A percentile compares a stretch with the other conserved stretches of the same genome.
phyloP scores from a whole-genome alignment of 2,888 invertebrate genomes.

The Drosophila limbata region DNA sequence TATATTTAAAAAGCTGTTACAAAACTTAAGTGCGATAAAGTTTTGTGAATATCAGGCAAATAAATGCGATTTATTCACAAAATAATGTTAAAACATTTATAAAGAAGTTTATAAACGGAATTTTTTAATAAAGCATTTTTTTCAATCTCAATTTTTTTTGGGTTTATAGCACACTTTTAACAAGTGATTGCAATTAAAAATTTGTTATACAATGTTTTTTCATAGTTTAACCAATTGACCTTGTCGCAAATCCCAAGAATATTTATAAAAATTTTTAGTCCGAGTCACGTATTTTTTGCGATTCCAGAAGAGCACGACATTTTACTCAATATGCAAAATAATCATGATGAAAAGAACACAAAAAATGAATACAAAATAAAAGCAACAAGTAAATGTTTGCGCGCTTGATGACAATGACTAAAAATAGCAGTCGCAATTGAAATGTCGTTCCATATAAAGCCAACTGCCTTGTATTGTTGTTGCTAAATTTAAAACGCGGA shows the following conservation, averaged over 20 bases:
- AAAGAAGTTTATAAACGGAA: too few species aligned
- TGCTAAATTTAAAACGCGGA: constrained; percentile 74
- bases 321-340: constrained; percentile 72
- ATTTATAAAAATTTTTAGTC: constrained; percentile 33
- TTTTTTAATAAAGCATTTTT: background rate
- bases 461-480: constrained; percentile 48
- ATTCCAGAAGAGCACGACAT: constrained; percentile 51
- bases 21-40: constrained; percentile 14
- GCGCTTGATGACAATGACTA: constrained; percentile 73
- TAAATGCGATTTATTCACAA: constrained; percentile 2
- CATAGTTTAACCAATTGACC: constrained; percentile 45
- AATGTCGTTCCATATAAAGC: constrained; percentile 76
- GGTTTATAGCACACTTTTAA: constrained; percentile 4
- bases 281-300: constrained; percentile 50
- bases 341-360: constrained; percentile 26
- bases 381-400: constrained; percentile 59
- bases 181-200: constrained; percentile 18
- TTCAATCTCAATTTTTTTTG: background rate
- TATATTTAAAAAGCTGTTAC: constrained; percentile 25
- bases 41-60: background rate
- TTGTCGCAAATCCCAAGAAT: constrained; percentile 52
- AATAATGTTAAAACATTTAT: too few species aligned
- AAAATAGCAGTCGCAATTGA: constrained; percentile 78
- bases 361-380: constrained; percentile 24
- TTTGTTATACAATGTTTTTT: constrained; percentile 25